phyloP scores from a whole-genome alignment of 2,797 vertebrate species.

The Lacerta viridis region DNA sequence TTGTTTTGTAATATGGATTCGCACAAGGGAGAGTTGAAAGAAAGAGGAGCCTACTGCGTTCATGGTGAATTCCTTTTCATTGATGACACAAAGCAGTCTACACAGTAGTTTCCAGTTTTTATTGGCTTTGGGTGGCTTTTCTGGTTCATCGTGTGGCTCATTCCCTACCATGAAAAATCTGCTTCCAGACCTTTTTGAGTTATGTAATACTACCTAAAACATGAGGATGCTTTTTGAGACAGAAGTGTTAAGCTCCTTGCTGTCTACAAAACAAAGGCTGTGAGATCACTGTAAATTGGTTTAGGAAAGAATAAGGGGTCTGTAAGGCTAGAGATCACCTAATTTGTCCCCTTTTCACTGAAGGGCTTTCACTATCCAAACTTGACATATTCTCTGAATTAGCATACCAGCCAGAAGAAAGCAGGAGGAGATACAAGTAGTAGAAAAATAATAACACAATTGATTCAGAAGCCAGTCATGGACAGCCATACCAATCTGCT shows the following conservation, averaged over 20 bases:
- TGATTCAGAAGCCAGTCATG: not conserved
- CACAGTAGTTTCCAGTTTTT: not conserved
- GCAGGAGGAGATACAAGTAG: not conserved
- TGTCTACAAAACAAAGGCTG: not conserved
- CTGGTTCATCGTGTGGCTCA: not conserved
- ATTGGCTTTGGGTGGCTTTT: not conserved
- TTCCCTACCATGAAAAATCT: conserved; percentile 1
- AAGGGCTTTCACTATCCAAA: not conserved
- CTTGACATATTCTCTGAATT: not conserved
- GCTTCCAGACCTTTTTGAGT: conserved; percentile 4
- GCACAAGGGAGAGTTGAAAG: not conserved
- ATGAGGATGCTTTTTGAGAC: not conserved
- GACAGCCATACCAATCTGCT: not conserved
- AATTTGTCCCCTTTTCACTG: not conserved
- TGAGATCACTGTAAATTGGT: not conserved
- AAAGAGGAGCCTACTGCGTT: not conserved
- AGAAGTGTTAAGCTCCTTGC: not conserved
- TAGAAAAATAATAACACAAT: not conserved
- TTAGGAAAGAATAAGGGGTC: not conserved
- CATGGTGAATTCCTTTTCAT: not conserved
- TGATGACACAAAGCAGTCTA: not conserved
- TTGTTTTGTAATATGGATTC: too few species aligned
- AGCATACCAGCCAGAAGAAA: not conserved
- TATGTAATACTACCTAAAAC: not conserved
- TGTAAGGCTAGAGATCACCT: not conserved